Conservation (phyloP, 2,113 vertebrate species). For the Oreochromis niloticus region DNA sequence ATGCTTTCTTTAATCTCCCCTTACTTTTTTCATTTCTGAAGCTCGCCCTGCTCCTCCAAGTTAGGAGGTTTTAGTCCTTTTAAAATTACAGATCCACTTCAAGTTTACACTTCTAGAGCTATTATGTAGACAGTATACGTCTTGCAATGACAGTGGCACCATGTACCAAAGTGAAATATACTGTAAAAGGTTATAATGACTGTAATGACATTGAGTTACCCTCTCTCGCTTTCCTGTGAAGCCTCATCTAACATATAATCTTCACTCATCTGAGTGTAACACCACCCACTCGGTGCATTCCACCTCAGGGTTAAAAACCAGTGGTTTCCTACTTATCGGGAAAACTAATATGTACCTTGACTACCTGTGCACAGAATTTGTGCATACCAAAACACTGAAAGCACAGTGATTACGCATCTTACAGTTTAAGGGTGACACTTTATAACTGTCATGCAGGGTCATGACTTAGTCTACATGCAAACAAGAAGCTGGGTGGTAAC, state of each 20-base stretch:
- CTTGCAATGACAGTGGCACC: neutral
- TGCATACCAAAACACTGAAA: slow-evolving; percentile 10
- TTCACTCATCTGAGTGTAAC: neutral
- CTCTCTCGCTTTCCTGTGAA: neutral
- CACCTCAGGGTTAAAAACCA: neutral
- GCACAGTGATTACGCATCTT: neutral
- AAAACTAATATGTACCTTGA: neutral
- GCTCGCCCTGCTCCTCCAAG: neutral
- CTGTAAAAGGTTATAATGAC: neutral
- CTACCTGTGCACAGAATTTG: neutral
- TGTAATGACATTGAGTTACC: neutral
- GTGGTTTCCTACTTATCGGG: neutral
- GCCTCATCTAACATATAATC: slow-evolving; percentile 2
- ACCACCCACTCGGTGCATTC: neutral
- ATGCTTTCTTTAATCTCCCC: neutral
- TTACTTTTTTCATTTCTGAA: neutral
- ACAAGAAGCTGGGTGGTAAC: neutral
- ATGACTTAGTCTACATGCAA: neutral
- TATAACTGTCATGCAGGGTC: neutral
- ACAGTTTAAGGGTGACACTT: neutral
- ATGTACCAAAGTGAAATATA: neutral
- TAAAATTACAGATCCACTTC: neutral
- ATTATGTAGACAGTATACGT: neutral
- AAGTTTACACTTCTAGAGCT: neutral
- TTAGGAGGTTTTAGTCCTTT: neutral